Evolutionary conservation across 2,888 invertebrate genomes (phyloP).

Genomic region (Drosophila buzzatii): DNA sequence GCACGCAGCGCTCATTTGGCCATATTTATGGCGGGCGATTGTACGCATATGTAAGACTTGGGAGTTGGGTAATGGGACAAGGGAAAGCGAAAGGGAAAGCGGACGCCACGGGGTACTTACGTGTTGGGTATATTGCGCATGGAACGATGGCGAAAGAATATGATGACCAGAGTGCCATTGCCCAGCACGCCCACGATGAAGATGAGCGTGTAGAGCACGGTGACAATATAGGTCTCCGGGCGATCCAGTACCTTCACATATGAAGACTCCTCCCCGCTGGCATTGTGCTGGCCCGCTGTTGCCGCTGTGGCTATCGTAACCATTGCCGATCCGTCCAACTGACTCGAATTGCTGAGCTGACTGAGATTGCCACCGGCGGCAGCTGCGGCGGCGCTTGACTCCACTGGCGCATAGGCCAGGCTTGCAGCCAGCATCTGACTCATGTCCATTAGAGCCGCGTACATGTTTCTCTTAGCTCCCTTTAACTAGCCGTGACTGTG

Average conservation of each 20-base stretch:
- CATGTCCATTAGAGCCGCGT: constrained; percentile 63
- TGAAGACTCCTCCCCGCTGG: constrained; percentile 35
- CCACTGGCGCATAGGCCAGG: constrained; percentile 60
- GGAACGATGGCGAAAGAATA: constrained; percentile 92
- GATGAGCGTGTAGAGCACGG: constrained; percentile 93
- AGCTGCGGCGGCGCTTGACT: constrained; percentile 25
- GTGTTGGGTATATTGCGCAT: constrained; percentile 97
- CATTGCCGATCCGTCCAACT: constrained; percentile 24
- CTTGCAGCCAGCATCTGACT: constrained; percentile 65
- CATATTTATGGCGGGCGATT: constrained; percentile 49
- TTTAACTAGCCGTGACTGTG: neutral
- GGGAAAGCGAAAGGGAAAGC: neutral
- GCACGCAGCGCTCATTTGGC: constrained; percentile 33
- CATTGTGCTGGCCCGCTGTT: constrained; percentile 31
- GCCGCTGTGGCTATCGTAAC: neutral
- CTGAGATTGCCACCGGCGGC: constrained; percentile 31
- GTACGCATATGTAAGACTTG: constrained; percentile 21
- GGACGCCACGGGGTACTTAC: constrained; percentile 86
- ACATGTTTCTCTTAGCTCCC: constrained; percentile 40
- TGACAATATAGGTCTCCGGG: constrained; percentile 94
- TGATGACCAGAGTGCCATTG: constrained; percentile 94
- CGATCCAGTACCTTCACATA: constrained; percentile 90
- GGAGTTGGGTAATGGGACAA: neutral
- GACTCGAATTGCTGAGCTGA: constrained; percentile 46
- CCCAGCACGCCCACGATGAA: constrained; percentile 95